A percentile compares a stretch with the other conserved stretches of the same genome.
These are phyloP conservation scores for Melanotaenia nigrans DNA, from an alignment of 2,797 vertebrate species.

Conservation along the genomic window DNA sequence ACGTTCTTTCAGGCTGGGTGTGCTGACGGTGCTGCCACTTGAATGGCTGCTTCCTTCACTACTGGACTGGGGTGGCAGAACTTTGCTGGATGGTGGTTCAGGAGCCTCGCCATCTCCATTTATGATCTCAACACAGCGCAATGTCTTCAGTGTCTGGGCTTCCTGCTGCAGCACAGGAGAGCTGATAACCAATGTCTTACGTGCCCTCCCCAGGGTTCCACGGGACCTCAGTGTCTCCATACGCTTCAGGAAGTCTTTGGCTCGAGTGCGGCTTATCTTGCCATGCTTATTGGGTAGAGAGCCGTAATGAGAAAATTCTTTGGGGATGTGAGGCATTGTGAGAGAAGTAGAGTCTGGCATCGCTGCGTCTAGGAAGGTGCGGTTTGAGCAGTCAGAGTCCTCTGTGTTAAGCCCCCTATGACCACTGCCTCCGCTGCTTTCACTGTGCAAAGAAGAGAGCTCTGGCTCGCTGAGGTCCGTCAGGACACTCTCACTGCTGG, in stretches of 20 bases:
- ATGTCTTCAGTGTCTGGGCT: slow-evolving; percentile 82
- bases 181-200: slow-evolving; percentile 86
- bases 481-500: slow-evolving; percentile 95
- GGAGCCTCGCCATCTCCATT: slow-evolving; percentile 82
- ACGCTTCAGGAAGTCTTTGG: slow-evolving; percentile 91
- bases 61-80: slow-evolving; percentile 73
- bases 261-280: slow-evolving; percentile 82
- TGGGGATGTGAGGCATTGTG: slow-evolving; percentile 73
- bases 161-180: slow-evolving; percentile 88
- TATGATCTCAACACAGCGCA: slow-evolving; percentile 86
- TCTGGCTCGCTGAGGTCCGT: slow-evolving; percentile 97
- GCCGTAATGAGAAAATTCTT: slow-evolving; percentile 74
- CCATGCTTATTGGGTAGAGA: slow-evolving; percentile 83
- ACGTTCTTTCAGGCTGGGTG: slow-evolving; percentile 86
- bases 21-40: slow-evolving; percentile 85
- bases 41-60: slow-evolving; percentile 88
- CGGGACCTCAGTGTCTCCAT: slow-evolving; percentile 91
- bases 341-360: slow-evolving; percentile 84
- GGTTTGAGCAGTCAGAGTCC: slow-evolving; percentile 81
- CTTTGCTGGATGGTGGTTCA: slow-evolving; percentile 48
- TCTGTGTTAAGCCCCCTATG: slow-evolving; percentile 78
- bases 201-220: slow-evolving; percentile 80
- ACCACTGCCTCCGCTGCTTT: slow-evolving; percentile 92
- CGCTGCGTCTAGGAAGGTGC: slow-evolving; percentile 79
- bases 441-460: slow-evolving; percentile 93